Evolutionary conservation across 2,113 vertebrate genomes (phyloP).

Genomic region (Ameiurus melas): DNA sequence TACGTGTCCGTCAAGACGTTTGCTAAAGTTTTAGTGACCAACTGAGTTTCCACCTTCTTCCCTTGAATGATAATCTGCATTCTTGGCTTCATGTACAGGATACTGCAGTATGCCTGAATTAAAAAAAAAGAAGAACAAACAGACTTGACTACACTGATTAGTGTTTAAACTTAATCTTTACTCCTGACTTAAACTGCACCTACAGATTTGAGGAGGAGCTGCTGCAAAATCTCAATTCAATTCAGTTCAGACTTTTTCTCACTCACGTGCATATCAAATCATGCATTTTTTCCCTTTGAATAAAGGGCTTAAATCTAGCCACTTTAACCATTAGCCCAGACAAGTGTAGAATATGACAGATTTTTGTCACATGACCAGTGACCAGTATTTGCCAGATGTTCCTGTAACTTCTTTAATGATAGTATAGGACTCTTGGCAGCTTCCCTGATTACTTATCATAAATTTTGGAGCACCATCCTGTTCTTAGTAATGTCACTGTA

Average conservation of each 20-base stretch:
- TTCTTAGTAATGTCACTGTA: no score
- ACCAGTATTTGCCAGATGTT: no score
- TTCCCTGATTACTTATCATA: no score
- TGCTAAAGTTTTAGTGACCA: slow-evolving; percentile 90
- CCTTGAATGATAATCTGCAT: slow-evolving; percentile 92
- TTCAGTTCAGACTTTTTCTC: background rate
- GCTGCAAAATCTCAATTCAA: background rate
- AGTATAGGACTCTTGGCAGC: no score
- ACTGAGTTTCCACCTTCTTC: slow-evolving; percentile 89
- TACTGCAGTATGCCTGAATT: slow-evolving; percentile 89
- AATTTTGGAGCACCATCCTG: no score
- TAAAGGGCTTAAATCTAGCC: no score
- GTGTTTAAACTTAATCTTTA: background rate
- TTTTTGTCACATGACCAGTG: no score
- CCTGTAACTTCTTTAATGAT: no score
- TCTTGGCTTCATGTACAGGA: slow-evolving; percentile 92
- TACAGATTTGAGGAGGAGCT: background rate
- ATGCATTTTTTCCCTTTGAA: background rate
- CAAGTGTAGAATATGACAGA: no score
- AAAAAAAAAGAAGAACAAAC: slow-evolving; percentile 2
- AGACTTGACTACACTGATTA: background rate
- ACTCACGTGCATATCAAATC: background rate
- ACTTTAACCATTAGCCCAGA: no score
- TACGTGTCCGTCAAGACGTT: slow-evolving; percentile 80
- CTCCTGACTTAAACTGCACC: background rate